Evolutionary conservation across 2,113 vertebrate species (phyloP), one percentile per base, ranked within the genome.

Genomic region (Peucedramus taeniatus): DNA sequence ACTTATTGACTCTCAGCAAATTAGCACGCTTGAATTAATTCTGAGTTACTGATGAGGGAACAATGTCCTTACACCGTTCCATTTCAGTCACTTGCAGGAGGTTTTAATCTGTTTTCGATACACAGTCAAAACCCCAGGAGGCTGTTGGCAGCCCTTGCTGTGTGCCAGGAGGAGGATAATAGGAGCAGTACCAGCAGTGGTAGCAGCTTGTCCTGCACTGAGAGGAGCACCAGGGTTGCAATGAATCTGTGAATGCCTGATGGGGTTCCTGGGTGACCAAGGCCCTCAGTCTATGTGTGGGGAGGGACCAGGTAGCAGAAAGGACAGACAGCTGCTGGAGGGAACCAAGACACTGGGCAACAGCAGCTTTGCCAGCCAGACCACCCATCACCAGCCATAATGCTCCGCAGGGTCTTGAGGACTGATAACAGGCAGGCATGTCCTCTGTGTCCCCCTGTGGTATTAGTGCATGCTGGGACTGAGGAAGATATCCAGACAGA

Each of bases 201-300:
- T 7, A n/a, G 42, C 27, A 15, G 49, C 39, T 35, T 44, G 10
- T 33, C 5, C 1, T 9, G 6, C 1, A 2, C 53, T 50, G 35
- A 26, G 24, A 45, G 59, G 27, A 74, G 14, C 6, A 30, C 6
- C 9, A 66, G 30, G 54, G 8, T 16, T 28, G 11, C 1, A 15
- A 7, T 18, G 23, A 49, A 26, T 19, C 8, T 5, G 3, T 33
- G 15, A 45, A 15, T 27, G 16, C 5, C 56, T 76, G 19, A 33
- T 1, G 7, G 18, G 1, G 2, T 6, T 64, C 13, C 5, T 35
- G 54, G 13, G 26, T 59, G 44, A 10, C 61, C 0, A 1, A 18
- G 1, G 2, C 5, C 13, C 26, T 64, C 5, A 1, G 15, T 4
- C 30, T 57, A 7, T 2, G 5, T 40, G 37, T 64, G n/a, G 15